phyloP scores from a whole-genome alignment of 2,113 vertebrate species.

The Stomatorhinus ivindoensis region DNA sequence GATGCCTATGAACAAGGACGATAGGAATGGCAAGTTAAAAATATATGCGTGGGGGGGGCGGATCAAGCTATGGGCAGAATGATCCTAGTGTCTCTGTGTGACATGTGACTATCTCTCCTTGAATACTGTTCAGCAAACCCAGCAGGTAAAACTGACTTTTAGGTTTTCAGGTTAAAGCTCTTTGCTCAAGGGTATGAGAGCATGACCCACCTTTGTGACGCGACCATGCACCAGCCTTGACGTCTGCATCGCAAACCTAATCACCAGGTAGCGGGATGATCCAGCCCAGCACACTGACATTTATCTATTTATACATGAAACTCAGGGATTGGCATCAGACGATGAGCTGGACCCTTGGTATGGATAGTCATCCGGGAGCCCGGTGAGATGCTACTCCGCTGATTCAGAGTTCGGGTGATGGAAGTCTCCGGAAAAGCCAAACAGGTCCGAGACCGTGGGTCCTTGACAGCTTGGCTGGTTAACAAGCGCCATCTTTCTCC shows the following conservation, averaged over 20 bases:
- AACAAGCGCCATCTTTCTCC: background rate
- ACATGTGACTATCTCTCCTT: background rate
- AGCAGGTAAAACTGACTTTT: background rate
- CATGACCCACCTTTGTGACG: background rate
- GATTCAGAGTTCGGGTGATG: background rate
- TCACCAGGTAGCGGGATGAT: background rate
- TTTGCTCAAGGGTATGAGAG: background rate
- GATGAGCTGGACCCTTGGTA: background rate
- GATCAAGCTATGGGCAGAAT: background rate
- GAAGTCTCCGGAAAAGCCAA: background rate
- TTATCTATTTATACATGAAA: background rate
- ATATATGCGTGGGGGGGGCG: background rate
- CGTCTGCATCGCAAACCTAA: background rate
- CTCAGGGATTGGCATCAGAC: background rate
- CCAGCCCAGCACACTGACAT: background rate
- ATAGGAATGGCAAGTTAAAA: background rate
- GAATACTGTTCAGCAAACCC: background rate
- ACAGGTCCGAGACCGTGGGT: background rate
- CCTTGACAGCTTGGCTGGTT: background rate
- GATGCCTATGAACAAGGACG: background rate
- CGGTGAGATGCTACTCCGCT: background rate
- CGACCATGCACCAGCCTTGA: background rate
- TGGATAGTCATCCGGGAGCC: background rate
- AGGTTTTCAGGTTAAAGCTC: background rate
- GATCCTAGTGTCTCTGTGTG: background rate